A percentile compares a stretch with the other conserved stretches of the same genome.
phyloP scores from a whole-genome alignment of 2,113 vertebrate species.

The Narcine bancroftii region DNA sequence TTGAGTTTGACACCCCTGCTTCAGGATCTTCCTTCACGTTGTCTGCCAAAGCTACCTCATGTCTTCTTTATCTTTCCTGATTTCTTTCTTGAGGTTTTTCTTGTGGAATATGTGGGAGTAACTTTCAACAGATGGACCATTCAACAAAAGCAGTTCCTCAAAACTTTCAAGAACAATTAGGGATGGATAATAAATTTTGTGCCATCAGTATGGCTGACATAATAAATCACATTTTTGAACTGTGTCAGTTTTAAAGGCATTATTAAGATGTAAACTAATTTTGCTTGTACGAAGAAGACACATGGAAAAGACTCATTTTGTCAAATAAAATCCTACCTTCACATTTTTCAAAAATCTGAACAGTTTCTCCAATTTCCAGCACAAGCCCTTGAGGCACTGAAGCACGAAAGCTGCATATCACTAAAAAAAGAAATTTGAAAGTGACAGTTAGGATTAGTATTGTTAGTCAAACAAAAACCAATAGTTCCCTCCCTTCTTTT shows the following conservation, averaged over 20 bases:
- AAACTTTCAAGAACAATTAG: too few species aligned
- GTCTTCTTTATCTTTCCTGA: too few species aligned
- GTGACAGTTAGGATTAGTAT: constrained; percentile 22
- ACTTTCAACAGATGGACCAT: too few species aligned
- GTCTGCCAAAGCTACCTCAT: too few species aligned
- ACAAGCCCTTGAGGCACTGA: constrained; percentile 81
- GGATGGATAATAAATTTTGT: too few species aligned
- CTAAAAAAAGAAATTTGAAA: constrained; percentile 54
- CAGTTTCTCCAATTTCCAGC: constrained; percentile 93
- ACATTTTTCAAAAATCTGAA: constrained; percentile 94
- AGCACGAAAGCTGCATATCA: constrained; percentile 92
- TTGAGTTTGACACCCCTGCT: too few species aligned
- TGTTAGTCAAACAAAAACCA: neutral
- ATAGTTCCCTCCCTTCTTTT: neutral
- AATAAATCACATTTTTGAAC: neutral
- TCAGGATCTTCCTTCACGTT: too few species aligned
- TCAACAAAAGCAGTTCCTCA: too few species aligned
- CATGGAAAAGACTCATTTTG: constrained; percentile 33
- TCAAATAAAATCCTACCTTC: constrained; percentile 66
- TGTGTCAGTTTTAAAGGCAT: neutral
- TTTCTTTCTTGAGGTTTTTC: too few species aligned
- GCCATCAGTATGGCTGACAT: too few species aligned
- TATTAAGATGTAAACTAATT: neutral
- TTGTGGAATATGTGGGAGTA: too few species aligned
- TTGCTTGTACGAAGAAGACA: neutral